Evolutionary conservation across 2,113 vertebrate species (phyloP).

Genomic region (Oncorhynchus gorbuscha): DNA sequence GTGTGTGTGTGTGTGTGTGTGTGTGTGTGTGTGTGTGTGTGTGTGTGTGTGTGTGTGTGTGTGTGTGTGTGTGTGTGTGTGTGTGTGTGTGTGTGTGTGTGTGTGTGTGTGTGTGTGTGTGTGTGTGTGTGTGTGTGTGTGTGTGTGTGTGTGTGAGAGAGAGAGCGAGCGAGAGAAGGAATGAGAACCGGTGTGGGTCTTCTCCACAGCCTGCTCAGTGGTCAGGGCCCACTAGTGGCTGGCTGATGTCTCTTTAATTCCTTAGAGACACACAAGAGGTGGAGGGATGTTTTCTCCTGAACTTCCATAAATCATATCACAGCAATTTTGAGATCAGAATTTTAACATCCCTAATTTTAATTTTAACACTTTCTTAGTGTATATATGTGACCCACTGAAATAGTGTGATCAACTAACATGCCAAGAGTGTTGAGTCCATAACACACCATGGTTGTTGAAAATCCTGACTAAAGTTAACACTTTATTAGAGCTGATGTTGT

Average conservation of each 20-base stretch:
- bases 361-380: too few species aligned
- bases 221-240: neutral
- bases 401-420: too few species aligned
- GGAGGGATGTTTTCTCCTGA: neutral
- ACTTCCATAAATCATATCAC: too few species aligned
- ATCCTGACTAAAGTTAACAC: too few species aligned
- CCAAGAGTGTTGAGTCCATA: neutral
- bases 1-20: too few species aligned
- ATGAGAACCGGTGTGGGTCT: neutral
- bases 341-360: too few species aligned
- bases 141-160: neutral
- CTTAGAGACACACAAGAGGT: too few species aligned
- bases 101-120: neutral
- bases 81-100: neutral
- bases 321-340: too few species aligned
- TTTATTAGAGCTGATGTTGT: too few species aligned
- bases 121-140: neutral
- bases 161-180: neutral
- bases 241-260: neutral
- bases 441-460: neutral
- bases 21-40: neutral
- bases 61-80: neutral
- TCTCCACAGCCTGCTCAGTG: neutral
- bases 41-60: neutral
- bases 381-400: too few species aligned